phyloP scores from a whole-genome alignment of 2,113 vertebrate genomes.

The Madoqua kirkii region DNA sequence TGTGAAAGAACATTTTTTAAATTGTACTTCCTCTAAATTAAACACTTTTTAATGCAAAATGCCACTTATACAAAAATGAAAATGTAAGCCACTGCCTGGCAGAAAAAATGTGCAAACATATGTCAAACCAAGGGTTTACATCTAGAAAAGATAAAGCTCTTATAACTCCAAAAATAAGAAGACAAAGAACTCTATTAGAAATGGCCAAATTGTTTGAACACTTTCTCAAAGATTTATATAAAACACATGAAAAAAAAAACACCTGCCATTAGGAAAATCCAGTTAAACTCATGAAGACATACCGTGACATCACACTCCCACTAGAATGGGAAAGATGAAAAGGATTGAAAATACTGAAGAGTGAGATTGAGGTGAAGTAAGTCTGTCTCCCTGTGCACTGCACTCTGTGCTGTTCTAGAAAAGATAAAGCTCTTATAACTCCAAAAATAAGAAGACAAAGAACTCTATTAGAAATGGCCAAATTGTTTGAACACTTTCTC shows the following conservation, averaged over 20 bases:
- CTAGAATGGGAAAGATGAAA: neutral
- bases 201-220: neutral
- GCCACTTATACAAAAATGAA: neutral
- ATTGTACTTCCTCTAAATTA: neutral
- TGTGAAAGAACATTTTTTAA: neutral
- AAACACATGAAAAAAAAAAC: neutral
- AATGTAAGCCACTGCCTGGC: neutral
- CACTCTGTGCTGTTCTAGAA: neutral
- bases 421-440: neutral
- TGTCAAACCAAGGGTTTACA: neutral
- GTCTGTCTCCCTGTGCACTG: no score
- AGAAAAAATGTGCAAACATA: neutral
- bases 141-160: neutral
- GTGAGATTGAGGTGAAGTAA: neutral
- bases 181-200: neutral
- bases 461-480: neutral
- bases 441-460: neutral
- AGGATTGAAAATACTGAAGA: neutral
- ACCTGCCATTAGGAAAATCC: neutral
- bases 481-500: neutral
- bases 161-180: neutral
- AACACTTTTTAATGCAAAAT: neutral
- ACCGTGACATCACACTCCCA: neutral
- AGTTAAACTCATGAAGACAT: neutral
- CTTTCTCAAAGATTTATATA: neutral